Conservation (phyloP, 2,797 vertebrate species). For the Ataeniobius toweri region DNA sequence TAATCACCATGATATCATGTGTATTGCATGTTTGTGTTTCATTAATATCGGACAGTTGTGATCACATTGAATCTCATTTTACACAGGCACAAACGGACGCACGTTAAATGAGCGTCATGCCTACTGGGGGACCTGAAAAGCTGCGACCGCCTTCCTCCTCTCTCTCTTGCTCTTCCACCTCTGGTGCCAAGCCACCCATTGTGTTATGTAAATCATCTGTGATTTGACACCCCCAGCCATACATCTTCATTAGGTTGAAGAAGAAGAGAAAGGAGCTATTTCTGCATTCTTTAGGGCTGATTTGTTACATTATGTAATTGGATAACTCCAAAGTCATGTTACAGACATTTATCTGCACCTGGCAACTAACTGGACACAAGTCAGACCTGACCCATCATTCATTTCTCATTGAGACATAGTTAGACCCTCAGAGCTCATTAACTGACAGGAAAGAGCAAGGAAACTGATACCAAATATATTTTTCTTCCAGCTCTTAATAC, state of each 20-base stretch:
- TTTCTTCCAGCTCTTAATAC: slow-evolving; percentile 61
- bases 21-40: slow-evolving; percentile 27
- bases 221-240: slow-evolving; percentile 70
- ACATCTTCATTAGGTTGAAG: slow-evolving; percentile 80
- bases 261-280: slow-evolving; percentile 67
- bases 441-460: slow-evolving; percentile 33
- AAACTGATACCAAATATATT: slow-evolving; percentile 56
- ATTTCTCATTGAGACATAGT: slow-evolving; percentile 45
- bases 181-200: slow-evolving; percentile 55
- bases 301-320: slow-evolving; percentile 67
- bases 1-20: slow-evolving; percentile 39
- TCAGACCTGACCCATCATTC: slow-evolving; percentile 27
- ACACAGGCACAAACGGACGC: slow-evolving; percentile 36
- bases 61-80: slow-evolving; percentile 47
- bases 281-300: slow-evolving; percentile 64
- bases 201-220: slow-evolving; percentile 76
- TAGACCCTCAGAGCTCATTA: slow-evolving; percentile 69
- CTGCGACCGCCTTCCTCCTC: slow-evolving; percentile 31
- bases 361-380: slow-evolving; percentile 59
- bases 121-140: slow-evolving; percentile 45
- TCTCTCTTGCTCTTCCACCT: slow-evolving; percentile 22
- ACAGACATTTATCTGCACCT: slow-evolving; percentile 66
- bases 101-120: slow-evolving; percentile 44
- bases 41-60: slow-evolving; percentile 45
- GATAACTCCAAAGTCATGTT: slow-evolving; percentile 49